Percentiles rank a stretch among this genome's conserved stretches.
These are phyloP conservation scores for Platycercus adscitus DNA, from an alignment of 2,113 vertebrate species.

Conservation along the genomic window DNA sequence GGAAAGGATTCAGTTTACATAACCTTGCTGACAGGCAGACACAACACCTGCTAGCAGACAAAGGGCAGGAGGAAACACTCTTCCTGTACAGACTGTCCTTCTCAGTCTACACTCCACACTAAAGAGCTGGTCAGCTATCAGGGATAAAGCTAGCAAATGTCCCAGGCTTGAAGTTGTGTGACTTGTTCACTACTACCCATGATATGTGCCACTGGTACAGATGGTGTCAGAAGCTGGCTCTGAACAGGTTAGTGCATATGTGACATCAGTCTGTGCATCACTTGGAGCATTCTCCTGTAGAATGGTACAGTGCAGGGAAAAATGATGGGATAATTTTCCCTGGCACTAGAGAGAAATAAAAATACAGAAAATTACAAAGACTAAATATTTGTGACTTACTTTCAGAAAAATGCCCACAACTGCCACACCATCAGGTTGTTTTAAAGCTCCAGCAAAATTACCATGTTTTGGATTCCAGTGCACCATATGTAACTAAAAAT, in stretches of 20 bases:
- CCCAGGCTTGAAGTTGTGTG: neutral
- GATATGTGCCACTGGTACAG: neutral
- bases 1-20: neutral
- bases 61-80: neutral
- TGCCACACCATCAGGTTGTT: slow-evolving; percentile 87
- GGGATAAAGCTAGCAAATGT: neutral
- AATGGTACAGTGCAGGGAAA: neutral
- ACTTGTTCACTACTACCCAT: neutral
- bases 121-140: neutral
- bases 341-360: neutral
- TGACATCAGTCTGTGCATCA: neutral
- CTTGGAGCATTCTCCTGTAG: neutral
- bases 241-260: neutral
- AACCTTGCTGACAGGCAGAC: neutral
- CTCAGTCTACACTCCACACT: neutral
- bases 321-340: neutral
- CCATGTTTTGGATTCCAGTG: slow-evolving; percentile 95
- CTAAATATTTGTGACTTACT: slow-evolving; percentile 69
- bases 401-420: slow-evolving; percentile 93
- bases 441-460: slow-evolving; percentile 83
- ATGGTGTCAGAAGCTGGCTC: neutral
- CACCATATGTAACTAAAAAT: slow-evolving; percentile 92
- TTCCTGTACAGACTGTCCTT: neutral
- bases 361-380: neutral
- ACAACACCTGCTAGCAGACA: neutral